Evolutionary conservation across 2,113 vertebrate genomes (phyloP).

Genomic region (Steatornis caripensis): DNA sequence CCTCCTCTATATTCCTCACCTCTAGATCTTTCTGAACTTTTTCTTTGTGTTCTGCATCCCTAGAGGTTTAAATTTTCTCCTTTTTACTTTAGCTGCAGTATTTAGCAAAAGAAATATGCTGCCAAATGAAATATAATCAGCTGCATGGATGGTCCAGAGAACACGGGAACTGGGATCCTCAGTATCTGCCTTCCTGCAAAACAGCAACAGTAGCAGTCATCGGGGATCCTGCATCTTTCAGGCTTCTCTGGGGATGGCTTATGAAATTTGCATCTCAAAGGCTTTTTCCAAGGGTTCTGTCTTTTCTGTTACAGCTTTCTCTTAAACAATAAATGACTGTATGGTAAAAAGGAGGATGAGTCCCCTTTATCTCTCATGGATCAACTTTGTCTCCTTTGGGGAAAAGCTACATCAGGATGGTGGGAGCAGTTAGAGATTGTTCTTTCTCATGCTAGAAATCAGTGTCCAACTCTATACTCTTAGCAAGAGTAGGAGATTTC

Average conservation of each 20-base stretch:
- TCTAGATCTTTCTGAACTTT: not conserved
- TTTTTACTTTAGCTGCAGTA: not conserved
- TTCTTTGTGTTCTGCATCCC: not conserved
- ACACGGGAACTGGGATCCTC: not conserved
- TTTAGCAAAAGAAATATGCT: not conserved
- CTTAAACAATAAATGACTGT: not conserved
- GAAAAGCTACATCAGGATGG: not conserved
- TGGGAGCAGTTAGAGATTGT: not conserved
- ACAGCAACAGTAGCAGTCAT: not conserved
- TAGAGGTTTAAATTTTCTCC: not conserved
- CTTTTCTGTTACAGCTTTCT: not conserved
- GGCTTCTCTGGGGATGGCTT: not conserved
- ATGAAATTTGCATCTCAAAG: not conserved
- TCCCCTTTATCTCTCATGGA: not conserved
- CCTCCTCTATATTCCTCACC: not conserved
- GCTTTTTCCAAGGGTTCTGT: not conserved
- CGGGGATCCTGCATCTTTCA: not conserved
- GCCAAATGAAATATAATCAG: not conserved
- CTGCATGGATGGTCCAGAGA: not conserved
- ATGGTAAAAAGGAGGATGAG: not conserved
- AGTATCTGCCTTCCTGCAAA: not conserved
- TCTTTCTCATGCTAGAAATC: not conserved
- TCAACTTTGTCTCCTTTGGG: not conserved
- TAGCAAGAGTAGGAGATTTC: not conserved
- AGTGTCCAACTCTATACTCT: not conserved